Percentiles rank a stretch among this genome's conserved stretches.
Evolutionary conservation across 2,888 invertebrate genomes (phyloP).

Genomic region (Nomada hirtipes): DNA sequence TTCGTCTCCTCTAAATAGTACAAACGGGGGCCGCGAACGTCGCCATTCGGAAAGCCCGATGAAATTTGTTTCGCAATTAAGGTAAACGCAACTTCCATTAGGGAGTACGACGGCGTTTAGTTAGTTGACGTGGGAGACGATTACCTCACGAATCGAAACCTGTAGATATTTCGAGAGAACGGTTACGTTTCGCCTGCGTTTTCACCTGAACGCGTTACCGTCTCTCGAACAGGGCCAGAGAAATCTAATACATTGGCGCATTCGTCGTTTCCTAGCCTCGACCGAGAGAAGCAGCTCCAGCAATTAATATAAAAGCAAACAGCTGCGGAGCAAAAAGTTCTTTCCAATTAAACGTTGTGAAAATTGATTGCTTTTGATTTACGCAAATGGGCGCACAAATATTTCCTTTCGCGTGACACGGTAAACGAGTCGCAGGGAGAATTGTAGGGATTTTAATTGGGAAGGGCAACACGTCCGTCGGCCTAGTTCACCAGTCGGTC

Average conservation of each 20-base stretch:
- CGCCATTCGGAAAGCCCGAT: background rate
- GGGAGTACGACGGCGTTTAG: conserved; percentile 4
- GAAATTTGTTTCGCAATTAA: conserved; percentile 27
- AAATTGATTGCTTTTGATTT: background rate
- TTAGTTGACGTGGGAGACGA: conserved; percentile 8
- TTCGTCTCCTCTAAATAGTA: background rate
- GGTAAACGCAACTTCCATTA: background rate
- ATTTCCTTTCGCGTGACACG: background rate
- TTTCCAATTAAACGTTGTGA: no score
- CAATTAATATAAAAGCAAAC: no score
- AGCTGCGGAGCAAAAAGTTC: no score
- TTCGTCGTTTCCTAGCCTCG: background rate
- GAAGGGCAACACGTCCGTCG: conserved; percentile 44
- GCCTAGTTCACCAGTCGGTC: conserved; percentile 52
- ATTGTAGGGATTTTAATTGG: conserved; percentile 36
- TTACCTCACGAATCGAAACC: conserved; percentile 26
- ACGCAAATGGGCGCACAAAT: background rate
- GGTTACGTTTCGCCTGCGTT: conserved; percentile 42
- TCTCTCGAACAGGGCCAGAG: conserved; percentile 38
- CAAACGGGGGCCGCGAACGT: background rate
- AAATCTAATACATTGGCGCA: conserved; percentile 40
- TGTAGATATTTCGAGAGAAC: conserved; percentile 38
- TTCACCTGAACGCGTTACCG: conserved; percentile 50
- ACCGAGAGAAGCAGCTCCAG: no score
- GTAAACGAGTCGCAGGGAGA: background rate